phyloP scores from a whole-genome alignment of 30 jellyfish, hydroid and myxozoan species.

The Turritopsis dohrnii region DNA sequence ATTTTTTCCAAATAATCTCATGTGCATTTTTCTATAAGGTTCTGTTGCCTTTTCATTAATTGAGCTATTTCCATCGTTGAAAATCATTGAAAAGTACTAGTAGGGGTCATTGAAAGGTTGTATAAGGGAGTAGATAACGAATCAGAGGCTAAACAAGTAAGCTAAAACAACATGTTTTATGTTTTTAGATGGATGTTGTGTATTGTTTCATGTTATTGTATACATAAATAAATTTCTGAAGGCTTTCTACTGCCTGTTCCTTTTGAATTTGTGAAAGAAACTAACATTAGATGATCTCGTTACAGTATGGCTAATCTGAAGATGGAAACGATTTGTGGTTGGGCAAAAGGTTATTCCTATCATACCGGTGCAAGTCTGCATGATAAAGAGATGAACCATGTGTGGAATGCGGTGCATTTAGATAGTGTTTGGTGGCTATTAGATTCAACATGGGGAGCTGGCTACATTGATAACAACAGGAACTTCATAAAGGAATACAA shows the following conservation, averaged over 20 bases:
- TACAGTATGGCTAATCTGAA: slow-evolving; percentile 32
- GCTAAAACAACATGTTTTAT: too few species aligned
- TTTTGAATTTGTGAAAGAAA: background rate
- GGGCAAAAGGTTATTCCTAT: slow-evolving; percentile 59
- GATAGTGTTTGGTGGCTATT: slow-evolving; percentile 72
- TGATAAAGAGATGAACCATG: slow-evolving; percentile 49
- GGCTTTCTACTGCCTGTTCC: background rate
- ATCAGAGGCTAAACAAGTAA: too few species aligned
- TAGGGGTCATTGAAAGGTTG: too few species aligned
- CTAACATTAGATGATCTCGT: background rate
- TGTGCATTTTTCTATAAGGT: background rate
- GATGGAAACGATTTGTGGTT: slow-evolving; percentile 35
- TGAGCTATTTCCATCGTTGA: too few species aligned
- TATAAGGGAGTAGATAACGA: too few species aligned
- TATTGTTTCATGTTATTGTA: too few species aligned
- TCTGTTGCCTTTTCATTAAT: too few species aligned
- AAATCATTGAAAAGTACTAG: too few species aligned
- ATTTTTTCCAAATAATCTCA: background rate
- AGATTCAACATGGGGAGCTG: slow-evolving; percentile 86
- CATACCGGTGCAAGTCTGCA: slow-evolving; percentile 39
- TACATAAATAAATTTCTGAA: background rate
- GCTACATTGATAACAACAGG: slow-evolving; percentile 53
- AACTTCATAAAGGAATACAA: slow-evolving; percentile 50
- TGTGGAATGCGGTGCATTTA: slow-evolving; percentile 68
- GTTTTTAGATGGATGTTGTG: too few species aligned